Base-by-base conservation (phyloP, 2,888 invertebrate genomes). In the Bugulina stolonifera region DNA sequence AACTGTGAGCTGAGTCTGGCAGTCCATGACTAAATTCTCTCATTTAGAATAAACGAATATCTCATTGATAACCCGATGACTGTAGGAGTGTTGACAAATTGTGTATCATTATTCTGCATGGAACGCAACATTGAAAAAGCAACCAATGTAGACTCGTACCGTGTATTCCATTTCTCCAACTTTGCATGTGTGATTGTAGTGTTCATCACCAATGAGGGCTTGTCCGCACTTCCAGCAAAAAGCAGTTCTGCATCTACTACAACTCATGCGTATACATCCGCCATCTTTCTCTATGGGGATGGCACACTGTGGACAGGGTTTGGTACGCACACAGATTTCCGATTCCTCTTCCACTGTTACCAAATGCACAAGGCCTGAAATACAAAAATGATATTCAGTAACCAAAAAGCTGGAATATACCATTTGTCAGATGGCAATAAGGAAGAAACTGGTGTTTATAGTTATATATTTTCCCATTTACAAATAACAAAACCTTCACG, bases 181-280 rank as follows among this genome's bases (percentile, higher is more conserved):
- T 32, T 64, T 64, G 64, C 64, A 64, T 10, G 22, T 27, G 27
- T 64, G 64, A n/a, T n/a, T n/a, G 32, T 29, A 64, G 34, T 64
- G 32, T 32, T 64, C 25, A 32, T 27, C 32, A 10, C 64, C 64
- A 3, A 34, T 32, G 32, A 29, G 32, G 3, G 32, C 25, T 32
- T 64, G 29, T 3, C 64, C 22, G 52, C 77, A 77, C 25, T 43
- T 72, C 78, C 78, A 78, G 73, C 78, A 78, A 69, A 78, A 78
- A 1, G 18, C 25, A 23, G 72, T 27, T 0, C 43, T 32, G 54
- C 78, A 78, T 69, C 69, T 71, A 29, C 23, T 29, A 64, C 78
- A 78, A 0, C 35, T 34, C 78, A 78, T 77, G 57, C 75, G 74
- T 14, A 54, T 57, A 69, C 78, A 78, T 1, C 78, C 78, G 0